A percentile compares a stretch with the other conserved stretches of the same genome.
Conservation (phyloP, 2,888 invertebrate genomes). For the Glyphotaelius pellucidus region DNA sequence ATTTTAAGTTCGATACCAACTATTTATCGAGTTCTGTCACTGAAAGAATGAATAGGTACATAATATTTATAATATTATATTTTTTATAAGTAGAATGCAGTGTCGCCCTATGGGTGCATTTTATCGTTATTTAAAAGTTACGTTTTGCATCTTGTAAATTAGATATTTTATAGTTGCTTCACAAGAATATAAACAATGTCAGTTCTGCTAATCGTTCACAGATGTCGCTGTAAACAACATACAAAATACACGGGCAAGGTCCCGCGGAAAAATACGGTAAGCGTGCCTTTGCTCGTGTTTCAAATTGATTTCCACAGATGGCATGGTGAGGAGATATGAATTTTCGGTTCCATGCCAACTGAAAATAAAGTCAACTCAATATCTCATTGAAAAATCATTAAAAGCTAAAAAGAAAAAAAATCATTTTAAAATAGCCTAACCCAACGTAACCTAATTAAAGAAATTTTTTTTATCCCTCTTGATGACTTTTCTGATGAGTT, state of each 20-base stretch:
- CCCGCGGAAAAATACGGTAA: background rate
- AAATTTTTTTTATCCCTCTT: too few species aligned
- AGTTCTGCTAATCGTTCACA: background rate
- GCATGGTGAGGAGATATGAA: background rate
- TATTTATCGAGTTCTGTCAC: background rate
- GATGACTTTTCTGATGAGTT: too few species aligned
- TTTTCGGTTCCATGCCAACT: too few species aligned
- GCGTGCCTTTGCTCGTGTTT: background rate
- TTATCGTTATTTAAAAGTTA: background rate
- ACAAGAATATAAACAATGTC: background rate
- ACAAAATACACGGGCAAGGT: background rate
- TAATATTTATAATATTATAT: too few species aligned
- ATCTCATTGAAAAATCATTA: too few species aligned
- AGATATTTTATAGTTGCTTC: background rate
- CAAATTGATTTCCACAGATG: background rate
- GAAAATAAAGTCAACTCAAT: too few species aligned
- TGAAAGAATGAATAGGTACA: background rate
- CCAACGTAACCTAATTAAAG: too few species aligned
- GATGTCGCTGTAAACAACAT: background rate
- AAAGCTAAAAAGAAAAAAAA: too few species aligned
- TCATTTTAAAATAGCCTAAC: too few species aligned
- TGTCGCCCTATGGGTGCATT: background rate
- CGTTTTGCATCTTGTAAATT: background rate
- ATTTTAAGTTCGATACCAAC: background rate
- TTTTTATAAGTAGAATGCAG: background rate